Evolutionary conservation across 1,140 invertebrate genomes (phyloP).

Genomic region (Drosophila mojavensis): DNA sequence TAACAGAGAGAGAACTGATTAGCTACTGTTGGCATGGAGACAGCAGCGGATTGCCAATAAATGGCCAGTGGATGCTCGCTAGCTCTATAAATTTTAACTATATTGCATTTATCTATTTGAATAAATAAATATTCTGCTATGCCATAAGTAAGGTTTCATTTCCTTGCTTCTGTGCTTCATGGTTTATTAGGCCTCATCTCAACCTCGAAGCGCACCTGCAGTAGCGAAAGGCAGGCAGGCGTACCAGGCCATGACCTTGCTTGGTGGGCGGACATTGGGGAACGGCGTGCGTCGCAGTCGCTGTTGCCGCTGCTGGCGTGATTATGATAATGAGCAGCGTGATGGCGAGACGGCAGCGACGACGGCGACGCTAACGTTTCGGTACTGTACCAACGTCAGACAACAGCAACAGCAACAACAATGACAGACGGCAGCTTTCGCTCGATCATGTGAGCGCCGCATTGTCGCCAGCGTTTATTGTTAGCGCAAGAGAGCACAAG

Average conservation of each 20-base stretch:
- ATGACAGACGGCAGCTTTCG: constrained; percentile 59
- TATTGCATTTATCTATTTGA: too few relatives aligned
- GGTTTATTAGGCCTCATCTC: neutral
- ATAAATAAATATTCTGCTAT: too few relatives aligned
- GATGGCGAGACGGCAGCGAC: constrained; percentile 11
- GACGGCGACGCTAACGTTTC: neutral
- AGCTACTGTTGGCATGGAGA: constrained; percentile 4
- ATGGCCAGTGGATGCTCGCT: neutral
- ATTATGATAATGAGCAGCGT: constrained; percentile 73
- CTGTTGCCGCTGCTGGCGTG: constrained; percentile 46
- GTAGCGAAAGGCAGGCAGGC: constrained; percentile 21
- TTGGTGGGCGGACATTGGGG: constrained; percentile 28
- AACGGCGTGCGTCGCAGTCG: constrained; percentile 3
- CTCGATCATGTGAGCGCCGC: constrained; percentile 75
- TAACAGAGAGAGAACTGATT: constrained; percentile 15
- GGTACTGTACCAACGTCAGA: constrained; percentile 55
- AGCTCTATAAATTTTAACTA: too few relatives aligned
- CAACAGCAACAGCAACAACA: constrained; percentile 9
- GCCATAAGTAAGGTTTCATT: neutral
- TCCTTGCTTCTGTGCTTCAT: neutral
- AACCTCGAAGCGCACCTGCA: constrained; percentile 22
- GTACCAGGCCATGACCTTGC: constrained; percentile 48
- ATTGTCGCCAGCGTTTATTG: constrained; percentile 48
- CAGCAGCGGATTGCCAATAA: neutral
- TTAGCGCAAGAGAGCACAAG: constrained; percentile 42